Conservation (phyloP, 1,140 invertebrate species). For the Diachasmimorpha longicaudata region DNA sequence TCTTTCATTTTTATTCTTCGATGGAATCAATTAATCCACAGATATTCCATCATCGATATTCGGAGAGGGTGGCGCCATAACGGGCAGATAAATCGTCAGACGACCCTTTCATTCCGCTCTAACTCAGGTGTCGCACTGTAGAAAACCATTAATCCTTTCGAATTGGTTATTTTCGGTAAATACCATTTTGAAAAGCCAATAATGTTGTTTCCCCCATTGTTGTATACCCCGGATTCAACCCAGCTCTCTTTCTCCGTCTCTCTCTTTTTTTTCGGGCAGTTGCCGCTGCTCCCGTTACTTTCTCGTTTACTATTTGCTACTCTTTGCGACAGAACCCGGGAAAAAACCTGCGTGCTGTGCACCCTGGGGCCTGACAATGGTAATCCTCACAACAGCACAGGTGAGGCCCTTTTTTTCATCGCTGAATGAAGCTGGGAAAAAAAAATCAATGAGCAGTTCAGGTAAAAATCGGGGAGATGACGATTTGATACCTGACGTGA, state of each 20-base stretch:
- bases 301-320: conserved; percentile 19
- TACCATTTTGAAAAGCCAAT: conserved; percentile 64
- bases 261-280: conserved; percentile 26
- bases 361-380: conserved; percentile 49
- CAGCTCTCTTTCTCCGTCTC: not conserved
- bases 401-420: conserved; percentile 51
- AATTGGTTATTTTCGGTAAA: conserved; percentile 65
- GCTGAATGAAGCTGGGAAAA: conserved; percentile 39
- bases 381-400: conserved; percentile 60
- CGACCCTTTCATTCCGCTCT: not conserved
- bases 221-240: conserved; percentile 15
- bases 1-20: too few relatives aligned
- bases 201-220: conserved; percentile 62
- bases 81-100: not conserved
- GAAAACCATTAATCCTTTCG: conserved; percentile 50
- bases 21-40: too few relatives aligned
- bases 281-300: conserved; percentile 35
- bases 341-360: conserved; percentile 36
- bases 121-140: conserved; percentile 41
- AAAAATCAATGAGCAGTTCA: conserved; percentile 31
- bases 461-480: conserved; percentile 4
- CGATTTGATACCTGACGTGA: conserved; percentile 10
- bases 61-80: not conserved
- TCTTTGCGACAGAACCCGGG: not conserved
- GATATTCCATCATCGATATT: too few relatives aligned